Conservation (phyloP, 1,140 invertebrate genomes). For the Monochamus saltuarius region DNA sequence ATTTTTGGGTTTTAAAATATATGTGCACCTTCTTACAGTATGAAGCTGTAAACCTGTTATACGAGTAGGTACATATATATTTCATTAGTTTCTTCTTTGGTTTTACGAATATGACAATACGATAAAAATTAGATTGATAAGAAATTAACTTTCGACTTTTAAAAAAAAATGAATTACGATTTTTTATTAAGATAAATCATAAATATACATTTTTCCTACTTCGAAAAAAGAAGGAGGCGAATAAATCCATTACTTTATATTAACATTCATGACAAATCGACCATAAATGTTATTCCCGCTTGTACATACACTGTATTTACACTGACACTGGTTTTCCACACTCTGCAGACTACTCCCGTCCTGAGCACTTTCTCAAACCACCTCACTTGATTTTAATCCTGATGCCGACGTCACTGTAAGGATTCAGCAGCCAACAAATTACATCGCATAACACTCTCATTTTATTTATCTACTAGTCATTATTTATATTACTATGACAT, state of each 20-base stretch:
- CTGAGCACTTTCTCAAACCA: slow-evolving; percentile 53
- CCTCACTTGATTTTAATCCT: slow-evolving; percentile 52
- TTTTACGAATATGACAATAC: neutral
- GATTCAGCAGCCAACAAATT: slow-evolving; percentile 17
- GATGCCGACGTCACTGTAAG: slow-evolving; percentile 7
- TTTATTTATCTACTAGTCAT: neutral
- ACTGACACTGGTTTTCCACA: slow-evolving; percentile 48
- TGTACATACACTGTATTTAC: slow-evolving; percentile 45
- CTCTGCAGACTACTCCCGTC: slow-evolving; percentile 45
- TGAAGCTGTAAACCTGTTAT: no score
- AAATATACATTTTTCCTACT: no score
- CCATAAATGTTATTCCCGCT: slow-evolving; percentile 14
- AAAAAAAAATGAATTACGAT: no score
- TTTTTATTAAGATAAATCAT: no score
- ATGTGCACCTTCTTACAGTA: no score
- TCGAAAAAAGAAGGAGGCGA: no score
- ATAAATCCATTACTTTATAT: neutral
- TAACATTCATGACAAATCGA: neutral
- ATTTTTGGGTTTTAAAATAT: no score
- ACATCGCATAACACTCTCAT: slow-evolving; percentile 13
- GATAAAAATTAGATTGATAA: no score
- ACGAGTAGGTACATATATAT: no score
- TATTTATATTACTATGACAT: neutral
- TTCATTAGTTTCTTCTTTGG: no score
- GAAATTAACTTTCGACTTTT: no score